Conservation (phyloP, 2,888 invertebrate genomes). For the Caenorhabditis doughertyi region DNA sequence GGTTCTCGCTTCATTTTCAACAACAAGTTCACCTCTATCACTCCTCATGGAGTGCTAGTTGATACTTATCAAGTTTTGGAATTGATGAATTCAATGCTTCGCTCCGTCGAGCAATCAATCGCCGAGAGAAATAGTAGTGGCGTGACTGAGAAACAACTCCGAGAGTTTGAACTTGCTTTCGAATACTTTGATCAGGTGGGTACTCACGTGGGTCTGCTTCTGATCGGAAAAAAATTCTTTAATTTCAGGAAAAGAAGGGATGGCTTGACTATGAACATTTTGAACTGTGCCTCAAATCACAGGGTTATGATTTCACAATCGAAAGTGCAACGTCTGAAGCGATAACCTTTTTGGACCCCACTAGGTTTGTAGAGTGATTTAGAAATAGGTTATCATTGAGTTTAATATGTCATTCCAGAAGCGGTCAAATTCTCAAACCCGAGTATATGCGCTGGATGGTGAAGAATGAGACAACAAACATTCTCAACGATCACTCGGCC, state of each 20-base stretch:
- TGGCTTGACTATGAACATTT: slow-evolving; percentile 53
- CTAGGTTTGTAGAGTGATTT: slow-evolving; percentile 23
- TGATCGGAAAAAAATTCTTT: background rate
- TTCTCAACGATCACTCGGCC: slow-evolving; percentile 48
- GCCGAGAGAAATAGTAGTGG: slow-evolving; percentile 43
- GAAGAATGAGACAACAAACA: slow-evolving; percentile 57
- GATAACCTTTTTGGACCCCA: slow-evolving; percentile 40
- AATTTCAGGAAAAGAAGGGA: slow-evolving; percentile 37
- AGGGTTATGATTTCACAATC: slow-evolving; percentile 51
- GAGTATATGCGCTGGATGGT: slow-evolving; percentile 59
- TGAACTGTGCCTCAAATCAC: slow-evolving; percentile 52
- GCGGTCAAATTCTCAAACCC: slow-evolving; percentile 31
- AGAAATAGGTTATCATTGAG: no score
- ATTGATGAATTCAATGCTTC: slow-evolving; percentile 52
- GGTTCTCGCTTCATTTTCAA: slow-evolving; percentile 57
- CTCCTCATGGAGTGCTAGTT: slow-evolving; percentile 43
- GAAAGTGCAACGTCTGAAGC: slow-evolving; percentile 28
- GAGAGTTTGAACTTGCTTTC: slow-evolving; percentile 51
- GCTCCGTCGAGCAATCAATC: slow-evolving; percentile 54
- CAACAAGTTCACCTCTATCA: slow-evolving; percentile 38
- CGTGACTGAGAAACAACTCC: slow-evolving; percentile 50
- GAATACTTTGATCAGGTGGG: slow-evolving; percentile 52
- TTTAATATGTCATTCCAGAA: slow-evolving; percentile 13
- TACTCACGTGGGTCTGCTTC: background rate
- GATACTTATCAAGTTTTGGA: slow-evolving; percentile 53